These are phyloP conservation scores for Synergus umbraculus DNA, from an alignment of 2,888 invertebrate genomes.

Conservation along the genomic window DNA sequence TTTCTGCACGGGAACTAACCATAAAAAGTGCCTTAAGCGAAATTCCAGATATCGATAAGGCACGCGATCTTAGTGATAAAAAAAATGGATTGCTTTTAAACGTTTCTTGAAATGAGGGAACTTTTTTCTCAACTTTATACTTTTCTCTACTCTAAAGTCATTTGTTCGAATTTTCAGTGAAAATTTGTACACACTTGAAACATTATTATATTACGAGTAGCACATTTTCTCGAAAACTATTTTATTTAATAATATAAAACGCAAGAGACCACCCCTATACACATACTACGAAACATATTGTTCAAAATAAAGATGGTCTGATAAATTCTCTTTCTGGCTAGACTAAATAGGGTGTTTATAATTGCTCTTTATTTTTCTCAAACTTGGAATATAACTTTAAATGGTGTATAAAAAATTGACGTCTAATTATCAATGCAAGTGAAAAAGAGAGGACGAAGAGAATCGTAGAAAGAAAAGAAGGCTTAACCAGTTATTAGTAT, in stretches of 20 bases:
- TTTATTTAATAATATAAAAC: too few relatives aligned
- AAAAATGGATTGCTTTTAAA: background rate
- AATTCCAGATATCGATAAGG: conserved; percentile 1
- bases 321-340: background rate
- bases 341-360: background rate
- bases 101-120: background rate
- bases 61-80: background rate
- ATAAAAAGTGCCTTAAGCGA: background rate
- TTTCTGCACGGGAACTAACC: too few relatives aligned
- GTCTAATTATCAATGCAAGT: background rate
- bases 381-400: background rate
- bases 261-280: too few relatives aligned
- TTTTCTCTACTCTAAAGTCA: too few relatives aligned
- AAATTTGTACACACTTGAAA: too few relatives aligned
- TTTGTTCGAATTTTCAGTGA: too few relatives aligned
- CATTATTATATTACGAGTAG: too few relatives aligned
- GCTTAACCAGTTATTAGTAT: background rate
- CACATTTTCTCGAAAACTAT: too few relatives aligned
- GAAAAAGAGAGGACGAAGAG: background rate
- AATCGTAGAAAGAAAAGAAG: background rate
- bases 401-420: background rate
- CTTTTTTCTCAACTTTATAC: background rate
- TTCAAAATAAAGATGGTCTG: background rate
- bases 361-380: background rate
- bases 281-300: too few relatives aligned